phyloP scores from a whole-genome alignment of 2,888 invertebrate species.

The Ceriagrion tenellum region DNA sequence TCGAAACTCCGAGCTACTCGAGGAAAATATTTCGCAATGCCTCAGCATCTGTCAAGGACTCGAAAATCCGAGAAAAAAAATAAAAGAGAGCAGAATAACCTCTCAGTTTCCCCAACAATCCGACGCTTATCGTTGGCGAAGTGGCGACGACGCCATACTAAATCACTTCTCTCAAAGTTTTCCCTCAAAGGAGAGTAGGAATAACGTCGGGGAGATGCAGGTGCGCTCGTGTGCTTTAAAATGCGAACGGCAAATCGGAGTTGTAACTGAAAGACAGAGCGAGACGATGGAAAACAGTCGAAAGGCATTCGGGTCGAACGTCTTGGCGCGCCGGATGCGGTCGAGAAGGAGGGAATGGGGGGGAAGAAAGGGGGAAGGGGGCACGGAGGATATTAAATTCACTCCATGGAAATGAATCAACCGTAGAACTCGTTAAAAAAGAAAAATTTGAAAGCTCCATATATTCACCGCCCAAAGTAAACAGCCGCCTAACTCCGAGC shows the following conservation, averaged over 20 bases:
- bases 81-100: not conserved
- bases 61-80: not conserved
- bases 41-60: not conserved
- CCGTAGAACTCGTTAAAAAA: not conserved
- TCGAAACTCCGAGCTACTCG: not conserved
- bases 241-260: not conserved
- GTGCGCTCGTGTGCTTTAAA: not conserved
- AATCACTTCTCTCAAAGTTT: not conserved
- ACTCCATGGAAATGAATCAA: not conserved
- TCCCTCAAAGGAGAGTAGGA: not conserved
- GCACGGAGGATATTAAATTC: not conserved
- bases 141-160: not conserved
- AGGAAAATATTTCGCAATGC: not conserved
- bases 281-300: not conserved
- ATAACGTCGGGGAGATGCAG: not conserved
- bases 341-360: no score
- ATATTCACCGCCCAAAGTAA: not conserved
- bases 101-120: not conserved
- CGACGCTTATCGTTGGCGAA: no score
- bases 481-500: not conserved
- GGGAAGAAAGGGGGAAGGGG: no score
- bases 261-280: not conserved
- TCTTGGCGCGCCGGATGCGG: not conserved
- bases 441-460: not conserved
- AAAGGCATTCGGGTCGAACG: not conserved